Percentiles rank a stretch among this genome's conserved stretches.
These are phyloP conservation scores for Corvus moneduloides DNA, from an alignment of 2,113 vertebrate species.

Conservation along the genomic window DNA sequence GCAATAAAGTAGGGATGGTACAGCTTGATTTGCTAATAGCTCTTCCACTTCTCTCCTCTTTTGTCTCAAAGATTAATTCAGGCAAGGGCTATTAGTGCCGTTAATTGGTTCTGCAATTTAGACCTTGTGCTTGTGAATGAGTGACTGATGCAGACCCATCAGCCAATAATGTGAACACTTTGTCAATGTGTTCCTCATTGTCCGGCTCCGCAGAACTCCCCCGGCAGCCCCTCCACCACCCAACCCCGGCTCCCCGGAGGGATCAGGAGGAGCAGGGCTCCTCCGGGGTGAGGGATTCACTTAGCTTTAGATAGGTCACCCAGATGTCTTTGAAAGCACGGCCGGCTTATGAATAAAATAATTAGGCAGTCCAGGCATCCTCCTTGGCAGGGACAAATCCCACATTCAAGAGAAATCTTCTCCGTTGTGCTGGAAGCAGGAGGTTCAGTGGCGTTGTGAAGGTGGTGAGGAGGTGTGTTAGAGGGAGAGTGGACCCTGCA, in stretches of 20 bases:
- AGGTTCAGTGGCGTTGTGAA: background rate
- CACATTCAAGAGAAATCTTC: background rate
- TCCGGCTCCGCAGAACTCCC: conserved; percentile 81
- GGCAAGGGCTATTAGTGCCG: conserved; percentile 98
- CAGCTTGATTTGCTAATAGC: conserved; percentile 93
- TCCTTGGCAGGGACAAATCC: conserved; percentile 12
- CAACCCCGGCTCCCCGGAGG: background rate
- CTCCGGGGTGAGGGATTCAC: conserved; percentile 47
- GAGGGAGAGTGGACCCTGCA: accelerated
- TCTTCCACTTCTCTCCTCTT: conserved; percentile 93
- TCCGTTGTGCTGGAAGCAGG: background rate
- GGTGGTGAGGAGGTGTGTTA: background rate
- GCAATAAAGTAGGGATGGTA: conserved; percentile 98
- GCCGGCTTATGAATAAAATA: conserved; percentile 52
- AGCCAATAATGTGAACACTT: conserved; percentile 91
- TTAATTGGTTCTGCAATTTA: conserved; percentile 99
- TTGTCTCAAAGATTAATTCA: conserved; percentile 99
- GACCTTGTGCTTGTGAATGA: conserved; percentile 95
- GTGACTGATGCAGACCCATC: conserved; percentile 93
- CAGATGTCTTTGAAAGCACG: conserved; percentile 64
- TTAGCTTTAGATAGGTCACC: conserved; percentile 60
- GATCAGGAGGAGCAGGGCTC: conserved; percentile 34
- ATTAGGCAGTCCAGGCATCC: background rate
- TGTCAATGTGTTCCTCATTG: conserved; percentile 86
- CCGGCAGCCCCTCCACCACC: conserved; percentile 8